Conservation (phyloP, 2,797 vertebrate genomes). For the Tadarida brasiliensis region DNA sequence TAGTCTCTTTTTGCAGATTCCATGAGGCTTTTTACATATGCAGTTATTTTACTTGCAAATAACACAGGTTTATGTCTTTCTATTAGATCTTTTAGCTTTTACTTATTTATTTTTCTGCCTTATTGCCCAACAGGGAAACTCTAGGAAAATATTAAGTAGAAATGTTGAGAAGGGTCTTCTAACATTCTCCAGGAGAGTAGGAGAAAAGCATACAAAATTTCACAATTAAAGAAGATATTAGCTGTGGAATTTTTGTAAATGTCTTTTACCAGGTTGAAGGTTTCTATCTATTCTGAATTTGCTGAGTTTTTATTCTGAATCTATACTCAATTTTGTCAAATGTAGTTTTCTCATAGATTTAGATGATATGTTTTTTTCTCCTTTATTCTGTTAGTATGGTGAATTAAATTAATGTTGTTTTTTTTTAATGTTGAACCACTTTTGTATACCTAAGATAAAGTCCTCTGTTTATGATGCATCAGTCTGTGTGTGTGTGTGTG, state of each 20-base stretch:
- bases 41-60: background rate
- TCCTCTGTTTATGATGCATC: background rate
- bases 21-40: background rate
- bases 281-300: background rate
- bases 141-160: background rate
- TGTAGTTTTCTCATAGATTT: slow-evolving; percentile 3
- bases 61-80: background rate
- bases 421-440: background rate
- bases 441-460: slow-evolving; percentile 29
- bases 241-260: background rate
- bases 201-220: background rate
- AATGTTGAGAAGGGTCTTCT: background rate
- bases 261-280: background rate
- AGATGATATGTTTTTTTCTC: background rate
- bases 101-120: background rate
- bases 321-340: background rate
- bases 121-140: background rate
- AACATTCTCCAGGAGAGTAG: background rate
- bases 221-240: background rate
- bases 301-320: background rate
- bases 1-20: background rate
- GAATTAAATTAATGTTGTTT: background rate
- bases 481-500: background rate
- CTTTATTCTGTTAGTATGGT: background rate
- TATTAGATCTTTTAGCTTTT: background rate